Evolutionary conservation across 2,113 vertebrate species (phyloP).

Genomic region (Phocoena sinus): DNA sequence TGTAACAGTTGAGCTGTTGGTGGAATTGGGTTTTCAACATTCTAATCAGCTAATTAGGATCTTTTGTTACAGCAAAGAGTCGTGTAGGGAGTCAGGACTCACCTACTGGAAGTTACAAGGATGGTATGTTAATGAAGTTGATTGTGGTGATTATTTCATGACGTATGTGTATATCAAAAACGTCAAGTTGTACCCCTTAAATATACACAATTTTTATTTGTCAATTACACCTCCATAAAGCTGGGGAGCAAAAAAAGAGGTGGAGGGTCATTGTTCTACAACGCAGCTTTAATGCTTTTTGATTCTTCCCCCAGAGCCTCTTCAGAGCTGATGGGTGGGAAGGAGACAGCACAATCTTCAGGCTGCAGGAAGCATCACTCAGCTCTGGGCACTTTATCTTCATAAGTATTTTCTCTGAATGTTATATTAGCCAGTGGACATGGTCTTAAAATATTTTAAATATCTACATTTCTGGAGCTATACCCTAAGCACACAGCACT

Average conservation of each 20-base stretch:
- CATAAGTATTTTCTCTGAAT: neutral
- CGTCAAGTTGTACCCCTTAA: neutral
- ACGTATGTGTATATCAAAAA: neutral
- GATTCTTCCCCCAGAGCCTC: neutral
- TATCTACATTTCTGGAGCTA: neutral
- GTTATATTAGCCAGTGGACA: neutral
- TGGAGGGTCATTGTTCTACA: neutral
- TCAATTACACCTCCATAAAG: neutral
- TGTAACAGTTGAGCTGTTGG: constrained; percentile 12
- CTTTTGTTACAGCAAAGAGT: neutral
- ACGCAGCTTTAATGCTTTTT: neutral
- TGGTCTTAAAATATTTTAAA: neutral
- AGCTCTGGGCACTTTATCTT: neutral
- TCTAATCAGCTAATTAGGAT: constrained; percentile 27
- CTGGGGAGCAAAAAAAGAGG: neutral
- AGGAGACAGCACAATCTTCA: neutral
- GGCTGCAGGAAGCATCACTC: neutral
- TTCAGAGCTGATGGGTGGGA: neutral
- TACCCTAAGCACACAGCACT: neutral
- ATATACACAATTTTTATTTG: neutral
- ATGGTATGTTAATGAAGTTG: neutral
- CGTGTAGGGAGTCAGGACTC: neutral
- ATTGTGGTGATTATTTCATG: neutral
- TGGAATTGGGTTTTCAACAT: constrained; percentile 35
- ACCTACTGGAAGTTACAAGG: neutral